Evolutionary conservation across 2,888 invertebrate genomes (phyloP).

Genomic region (Limnephilus auricula): DNA sequence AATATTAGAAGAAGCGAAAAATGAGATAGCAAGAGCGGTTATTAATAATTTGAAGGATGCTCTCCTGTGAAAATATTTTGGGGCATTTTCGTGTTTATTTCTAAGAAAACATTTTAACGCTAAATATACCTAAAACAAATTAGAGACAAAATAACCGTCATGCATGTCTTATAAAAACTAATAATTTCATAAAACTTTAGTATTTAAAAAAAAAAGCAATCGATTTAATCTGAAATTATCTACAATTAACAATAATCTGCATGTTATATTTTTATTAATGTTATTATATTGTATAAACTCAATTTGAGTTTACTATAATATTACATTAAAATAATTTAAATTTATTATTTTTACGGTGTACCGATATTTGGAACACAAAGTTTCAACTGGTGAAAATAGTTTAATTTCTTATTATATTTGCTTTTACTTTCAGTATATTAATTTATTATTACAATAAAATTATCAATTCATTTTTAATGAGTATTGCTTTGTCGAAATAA

Average conservation of each 20-base stretch:
- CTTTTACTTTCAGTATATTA: too few species aligned
- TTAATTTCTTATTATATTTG: too few species aligned
- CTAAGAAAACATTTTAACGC: neutral
- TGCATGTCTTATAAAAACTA: neutral
- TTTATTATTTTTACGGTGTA: neutral
- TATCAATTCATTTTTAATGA: neutral
- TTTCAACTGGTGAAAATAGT: neutral
- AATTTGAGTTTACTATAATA: neutral
- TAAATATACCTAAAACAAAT: neutral
- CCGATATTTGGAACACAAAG: neutral
- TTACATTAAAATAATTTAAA: neutral
- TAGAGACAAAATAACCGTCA: neutral
- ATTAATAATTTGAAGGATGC: slow-evolving; percentile 25
- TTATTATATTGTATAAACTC: neutral
- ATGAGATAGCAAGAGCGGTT: slow-evolving; percentile 47
- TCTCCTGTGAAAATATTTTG: neutral
- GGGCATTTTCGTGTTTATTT: neutral
- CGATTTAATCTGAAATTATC: neutral
- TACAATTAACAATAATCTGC: neutral
- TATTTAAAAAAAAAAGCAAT: neutral
- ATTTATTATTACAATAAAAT: neutral
- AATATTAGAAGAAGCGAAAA: slow-evolving; percentile 59
- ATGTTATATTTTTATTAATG: neutral
- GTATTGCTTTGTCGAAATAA: neutral
- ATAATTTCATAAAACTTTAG: neutral